phyloP scores from a whole-genome alignment of 2,888 invertebrate genomes.

The Xestia sexstrigata region DNA sequence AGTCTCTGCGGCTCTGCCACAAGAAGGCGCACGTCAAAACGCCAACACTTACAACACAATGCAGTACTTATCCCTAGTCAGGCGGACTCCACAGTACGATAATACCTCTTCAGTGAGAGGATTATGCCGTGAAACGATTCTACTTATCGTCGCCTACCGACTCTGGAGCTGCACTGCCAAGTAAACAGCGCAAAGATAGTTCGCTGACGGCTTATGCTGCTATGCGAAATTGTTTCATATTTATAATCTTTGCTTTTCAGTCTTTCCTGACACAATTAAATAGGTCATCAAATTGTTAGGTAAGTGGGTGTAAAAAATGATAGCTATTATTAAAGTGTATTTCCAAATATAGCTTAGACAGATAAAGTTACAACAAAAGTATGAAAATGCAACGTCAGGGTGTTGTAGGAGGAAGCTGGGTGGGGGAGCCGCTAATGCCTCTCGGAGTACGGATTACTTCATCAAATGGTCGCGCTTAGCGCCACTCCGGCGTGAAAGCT shows the following conservation, averaged over 20 bases:
- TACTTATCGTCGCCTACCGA: slow-evolving; percentile 75
- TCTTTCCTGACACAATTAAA: not conserved
- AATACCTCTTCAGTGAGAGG: slow-evolving; percentile 81
- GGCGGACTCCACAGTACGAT: slow-evolving; percentile 75
- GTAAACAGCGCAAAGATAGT: slow-evolving; percentile 65
- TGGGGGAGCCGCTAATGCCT: slow-evolving; percentile 80
- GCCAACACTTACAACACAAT: slow-evolving; percentile 74
- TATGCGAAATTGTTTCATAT: slow-evolving; percentile 53
- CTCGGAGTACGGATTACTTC: slow-evolving; percentile 85
- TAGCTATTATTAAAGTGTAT: slow-evolving; percentile 15
- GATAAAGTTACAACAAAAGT: slow-evolving; percentile 75
- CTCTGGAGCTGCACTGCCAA: slow-evolving; percentile 65
- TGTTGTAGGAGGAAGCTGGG: slow-evolving; percentile 59
- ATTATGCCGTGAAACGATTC: slow-evolving; percentile 78
- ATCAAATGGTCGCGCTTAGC: slow-evolving; percentile 84
- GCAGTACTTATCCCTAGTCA: slow-evolving; percentile 75
- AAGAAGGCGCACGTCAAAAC: slow-evolving; percentile 67
- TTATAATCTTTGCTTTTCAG: slow-evolving; percentile 33
- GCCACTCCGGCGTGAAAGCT: slow-evolving; percentile 83
- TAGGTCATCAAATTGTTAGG: not conserved
- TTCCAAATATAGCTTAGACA: slow-evolving; percentile 40
- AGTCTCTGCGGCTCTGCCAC: slow-evolving; percentile 55
- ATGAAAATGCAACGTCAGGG: slow-evolving; percentile 76
- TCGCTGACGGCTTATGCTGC: slow-evolving; percentile 46
- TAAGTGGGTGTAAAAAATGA: not conserved